phyloP scores from a whole-genome alignment of 2,888 invertebrate genomes.

The Pristionchus fissidentatus region DNA sequence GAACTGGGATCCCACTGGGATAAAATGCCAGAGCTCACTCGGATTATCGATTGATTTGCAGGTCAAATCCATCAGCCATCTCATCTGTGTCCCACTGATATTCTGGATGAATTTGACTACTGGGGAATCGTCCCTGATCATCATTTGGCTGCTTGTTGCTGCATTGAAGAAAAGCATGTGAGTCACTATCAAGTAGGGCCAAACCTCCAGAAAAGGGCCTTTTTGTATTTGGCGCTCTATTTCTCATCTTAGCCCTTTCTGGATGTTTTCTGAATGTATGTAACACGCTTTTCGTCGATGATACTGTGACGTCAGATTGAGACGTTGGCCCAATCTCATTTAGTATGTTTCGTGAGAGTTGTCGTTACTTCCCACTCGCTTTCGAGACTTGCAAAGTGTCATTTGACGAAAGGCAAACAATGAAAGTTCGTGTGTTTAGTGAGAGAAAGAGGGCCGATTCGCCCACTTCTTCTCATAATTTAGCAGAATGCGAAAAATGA shows the following conservation, averaged over 20 bases:
- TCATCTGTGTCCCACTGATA: slow-evolving; percentile 77
- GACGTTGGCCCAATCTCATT: background rate
- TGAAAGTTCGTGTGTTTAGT: too few species aligned
- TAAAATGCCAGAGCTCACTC: background rate
- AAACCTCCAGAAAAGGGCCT: background rate
- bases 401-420: background rate
- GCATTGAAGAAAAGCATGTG: slow-evolving; percentile 55
- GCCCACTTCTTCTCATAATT: too few species aligned
- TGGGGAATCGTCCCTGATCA: slow-evolving; percentile 69
- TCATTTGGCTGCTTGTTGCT: slow-evolving; percentile 66
- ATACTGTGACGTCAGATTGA: background rate
- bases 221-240: background rate
- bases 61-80: slow-evolving; percentile 76
- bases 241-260: background rate
- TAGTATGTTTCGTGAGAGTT: background rate
- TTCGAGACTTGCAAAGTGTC: slow-evolving; percentile 6
- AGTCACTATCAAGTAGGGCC: background rate
- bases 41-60: slow-evolving; percentile 20
- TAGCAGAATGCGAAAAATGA: too few species aligned
- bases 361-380: background rate
- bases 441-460: too few species aligned
- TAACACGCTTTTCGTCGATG: background rate
- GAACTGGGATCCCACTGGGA: background rate
- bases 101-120: slow-evolving; percentile 77
- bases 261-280: background rate